Conservation (phyloP, 2,888 invertebrate genomes). For the Leptinotarsa juncta region DNA sequence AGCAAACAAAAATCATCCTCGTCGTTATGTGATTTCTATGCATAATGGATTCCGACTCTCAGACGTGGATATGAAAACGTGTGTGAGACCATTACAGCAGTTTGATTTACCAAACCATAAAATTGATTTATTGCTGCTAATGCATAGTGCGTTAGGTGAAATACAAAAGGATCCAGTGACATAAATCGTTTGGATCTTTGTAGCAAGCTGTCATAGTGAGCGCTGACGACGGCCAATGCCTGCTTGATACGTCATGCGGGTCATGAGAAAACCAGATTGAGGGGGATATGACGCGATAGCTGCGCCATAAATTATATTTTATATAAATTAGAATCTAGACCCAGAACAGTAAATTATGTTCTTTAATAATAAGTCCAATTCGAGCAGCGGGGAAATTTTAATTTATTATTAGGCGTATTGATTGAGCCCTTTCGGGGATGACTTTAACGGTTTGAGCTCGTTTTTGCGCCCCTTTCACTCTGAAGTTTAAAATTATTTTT, state of each 20-base stretch:
- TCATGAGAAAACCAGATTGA: constrained; percentile 55
- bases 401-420: constrained; percentile 42
- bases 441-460: constrained; percentile 12
- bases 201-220: constrained; percentile 61
- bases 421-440: constrained; percentile 40
- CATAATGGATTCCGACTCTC: constrained; percentile 47
- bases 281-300: constrained; percentile 46
- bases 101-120: constrained; percentile 68
- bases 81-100: constrained; percentile 62
- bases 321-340: constrained; percentile 54
- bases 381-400: constrained; percentile 35
- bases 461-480: constrained; percentile 3
- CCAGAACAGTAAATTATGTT: constrained; percentile 45
- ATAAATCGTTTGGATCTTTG: constrained; percentile 66
- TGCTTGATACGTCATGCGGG: constrained; percentile 49
- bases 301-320: constrained; percentile 53
- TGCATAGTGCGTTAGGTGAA: constrained; percentile 66
- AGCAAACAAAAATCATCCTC: constrained; percentile 37
- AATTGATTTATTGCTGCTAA: constrained; percentile 67
- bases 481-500: not conserved
- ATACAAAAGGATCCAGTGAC: constrained; percentile 66
- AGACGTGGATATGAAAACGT: constrained; percentile 47
- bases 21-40: constrained; percentile 44
- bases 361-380: constrained; percentile 46
- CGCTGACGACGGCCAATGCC: constrained; percentile 44